phyloP scores from a whole-genome alignment of 1,140 invertebrate genomes.

The Nautilus pompilius region DNA sequence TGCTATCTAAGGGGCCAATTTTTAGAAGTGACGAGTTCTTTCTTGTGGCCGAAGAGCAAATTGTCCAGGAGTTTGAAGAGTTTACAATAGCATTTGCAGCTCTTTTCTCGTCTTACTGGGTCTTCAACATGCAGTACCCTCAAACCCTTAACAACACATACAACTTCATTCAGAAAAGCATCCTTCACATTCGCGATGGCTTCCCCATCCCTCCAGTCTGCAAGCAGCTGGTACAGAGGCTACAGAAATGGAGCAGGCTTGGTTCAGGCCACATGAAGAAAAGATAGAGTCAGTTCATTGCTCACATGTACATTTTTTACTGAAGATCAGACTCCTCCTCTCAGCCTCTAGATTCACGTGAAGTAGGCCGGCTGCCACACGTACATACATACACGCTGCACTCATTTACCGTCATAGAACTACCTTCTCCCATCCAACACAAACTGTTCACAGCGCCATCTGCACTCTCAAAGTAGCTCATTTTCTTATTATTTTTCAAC shows the following conservation, averaged over 20 bases:
- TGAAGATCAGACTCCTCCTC: too few relatives aligned
- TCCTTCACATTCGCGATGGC: conserved; percentile 37
- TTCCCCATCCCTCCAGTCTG: conserved; percentile 35
- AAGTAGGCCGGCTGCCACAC: too few relatives aligned
- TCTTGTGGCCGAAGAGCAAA: conserved; percentile 44
- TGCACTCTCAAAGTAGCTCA: too few relatives aligned
- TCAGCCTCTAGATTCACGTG: too few relatives aligned
- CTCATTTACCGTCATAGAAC: too few relatives aligned
- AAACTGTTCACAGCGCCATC: too few relatives aligned
- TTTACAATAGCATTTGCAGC: conserved; percentile 48
- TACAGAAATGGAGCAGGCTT: conserved; percentile 21
- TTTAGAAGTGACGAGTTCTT: conserved; percentile 48
- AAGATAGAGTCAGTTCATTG: too few relatives aligned
- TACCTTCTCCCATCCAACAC: too few relatives aligned
- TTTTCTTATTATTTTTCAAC: too few relatives aligned
- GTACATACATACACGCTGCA: too few relatives aligned
- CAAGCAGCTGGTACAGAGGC: conserved; percentile 32
- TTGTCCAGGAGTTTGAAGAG: conserved; percentile 49
- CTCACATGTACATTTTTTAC: too few relatives aligned
- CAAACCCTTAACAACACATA: conserved; percentile 44
- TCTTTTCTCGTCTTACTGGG: conserved; percentile 47
- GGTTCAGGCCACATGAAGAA: conserved; percentile 5
- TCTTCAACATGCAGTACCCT: conserved; percentile 50
- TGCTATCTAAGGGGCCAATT: conserved; percentile 42
- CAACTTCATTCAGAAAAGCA: conserved; percentile 46